Conservation (phyloP, 2,888 invertebrate genomes). For the Acanthosepion esculentum region DNA sequence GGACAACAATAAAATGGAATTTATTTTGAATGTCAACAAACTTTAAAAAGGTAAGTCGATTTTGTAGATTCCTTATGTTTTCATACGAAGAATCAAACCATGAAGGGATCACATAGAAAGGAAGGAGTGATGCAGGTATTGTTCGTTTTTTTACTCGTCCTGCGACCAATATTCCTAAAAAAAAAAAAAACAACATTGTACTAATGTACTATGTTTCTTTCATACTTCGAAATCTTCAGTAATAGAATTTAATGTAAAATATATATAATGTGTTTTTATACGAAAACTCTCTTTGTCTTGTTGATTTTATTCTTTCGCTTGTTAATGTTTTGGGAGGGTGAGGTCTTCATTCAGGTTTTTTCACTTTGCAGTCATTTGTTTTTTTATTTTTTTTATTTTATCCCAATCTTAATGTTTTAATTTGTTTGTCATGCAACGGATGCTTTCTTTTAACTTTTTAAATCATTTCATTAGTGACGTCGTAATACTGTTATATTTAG, state of each 20-base stretch:
- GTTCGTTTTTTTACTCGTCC: not conserved
- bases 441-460: not conserved
- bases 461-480: not conserved
- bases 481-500: too few relatives aligned
- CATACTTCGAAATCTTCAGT: not conserved
- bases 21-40: not conserved
- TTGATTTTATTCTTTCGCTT: not conserved
- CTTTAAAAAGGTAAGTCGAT: slow-evolving; percentile 11
- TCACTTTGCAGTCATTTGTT: not conserved
- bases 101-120: not conserved
- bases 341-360: not conserved
- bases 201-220: not conserved
- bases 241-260: not conserved
- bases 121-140: not conserved
- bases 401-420: not conserved
- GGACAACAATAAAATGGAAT: not conserved
- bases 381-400: not conserved
- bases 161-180: not conserved
- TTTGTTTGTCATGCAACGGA: not conserved
- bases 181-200: not conserved
- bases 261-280: not conserved
- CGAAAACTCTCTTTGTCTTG: slow-evolving; percentile 5
- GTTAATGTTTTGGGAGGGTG: not conserved
- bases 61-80: not conserved
- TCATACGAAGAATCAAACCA: not conserved